Conservation (phyloP, 2,113 vertebrate genomes). For the Cranoglanis bouderius region DNA sequence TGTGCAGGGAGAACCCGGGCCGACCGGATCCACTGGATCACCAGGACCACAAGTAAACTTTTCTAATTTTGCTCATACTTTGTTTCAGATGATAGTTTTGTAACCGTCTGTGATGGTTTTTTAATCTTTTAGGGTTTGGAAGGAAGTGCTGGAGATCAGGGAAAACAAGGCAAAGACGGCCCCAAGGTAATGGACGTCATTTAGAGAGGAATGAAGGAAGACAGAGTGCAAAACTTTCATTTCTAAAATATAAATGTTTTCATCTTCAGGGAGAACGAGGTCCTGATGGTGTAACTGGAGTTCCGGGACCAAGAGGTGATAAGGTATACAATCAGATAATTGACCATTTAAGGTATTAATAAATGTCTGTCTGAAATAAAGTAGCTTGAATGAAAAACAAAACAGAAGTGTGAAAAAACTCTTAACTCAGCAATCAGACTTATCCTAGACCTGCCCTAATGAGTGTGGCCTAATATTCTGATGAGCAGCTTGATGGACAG, state of each 20-base stretch:
- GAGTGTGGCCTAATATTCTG: background rate
- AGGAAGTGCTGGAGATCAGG: constrained; percentile 71
- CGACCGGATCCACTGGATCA: constrained; percentile 61
- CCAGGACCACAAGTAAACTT: constrained; percentile 66
- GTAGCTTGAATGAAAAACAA: background rate
- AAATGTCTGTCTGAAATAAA: background rate
- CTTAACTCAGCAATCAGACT: background rate
- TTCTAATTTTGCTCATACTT: background rate
- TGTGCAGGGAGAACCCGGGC: constrained; percentile 63
- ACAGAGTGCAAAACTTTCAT: background rate
- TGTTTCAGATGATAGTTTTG: background rate
- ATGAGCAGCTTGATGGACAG: background rate
- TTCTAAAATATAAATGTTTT: constrained; percentile 3
- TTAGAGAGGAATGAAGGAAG: background rate
- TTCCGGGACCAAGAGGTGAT: constrained; percentile 64
- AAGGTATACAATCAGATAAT: constrained; percentile 62
- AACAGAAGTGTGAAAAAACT: background rate
- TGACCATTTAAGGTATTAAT: background rate
- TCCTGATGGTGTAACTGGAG: constrained; percentile 62
- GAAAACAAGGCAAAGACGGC: constrained; percentile 71
- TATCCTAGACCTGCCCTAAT: background rate
- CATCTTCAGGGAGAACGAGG: constrained; percentile 68
- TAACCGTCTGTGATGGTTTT: background rate
- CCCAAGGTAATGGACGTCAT: constrained; percentile 62
- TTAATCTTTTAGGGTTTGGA: constrained; percentile 68